Base-by-base conservation (phyloP, 2,888 invertebrate genomes). In the Meghimatium bilineatum region DNA sequence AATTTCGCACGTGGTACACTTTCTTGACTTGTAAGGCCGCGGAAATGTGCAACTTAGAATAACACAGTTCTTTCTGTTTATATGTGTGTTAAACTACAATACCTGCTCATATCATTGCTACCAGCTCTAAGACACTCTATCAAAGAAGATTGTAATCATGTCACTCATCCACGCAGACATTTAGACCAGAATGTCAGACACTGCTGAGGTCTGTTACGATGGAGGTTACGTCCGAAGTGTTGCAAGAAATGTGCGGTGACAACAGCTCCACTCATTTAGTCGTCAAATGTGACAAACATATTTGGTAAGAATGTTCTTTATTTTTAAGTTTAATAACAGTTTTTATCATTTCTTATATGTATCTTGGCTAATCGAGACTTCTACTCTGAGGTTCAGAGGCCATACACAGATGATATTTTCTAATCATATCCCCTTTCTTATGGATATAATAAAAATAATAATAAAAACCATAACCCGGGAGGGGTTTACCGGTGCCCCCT, bases 171-270 rank as follows among this genome's bases (percentile, higher is more conserved):
- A 14, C 3, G 44, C n/a, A 44, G 49, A 72, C 44, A 26, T 34
- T 26, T 20, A 71, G 69, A 12, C 38, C 23, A 36, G 10, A n/a
- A n/a, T 72, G 72, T 29, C 44, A 72, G n/a, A 72, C 14, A 23
- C 8, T 44, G 36, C 38, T 77, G 38, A 63, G 26, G n/a, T 38
- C 77, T 3, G 77, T 77, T 23, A 60, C 63, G n/a, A 63, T 63
- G 36, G 77, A 77, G 38, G 63, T 63, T 6, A 56, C 77, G 14
- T 38, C 77, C 14, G 1, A 26, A 26, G 34, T 77, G 63, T 14
- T 77, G 17, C 60, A 77, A 23, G 38, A 23, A 56, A 36, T 77
- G 20, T 77, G 77, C 26, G n/a, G 26, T 14, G 77, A 77, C 60
- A 77, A 63, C 38, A 60, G 52, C 12, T 36, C 77, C 12, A n/a